These are phyloP conservation scores for Macrochelys suwanniensis DNA, from an alignment of 2,797 vertebrate genomes.

Conservation along the genomic window DNA sequence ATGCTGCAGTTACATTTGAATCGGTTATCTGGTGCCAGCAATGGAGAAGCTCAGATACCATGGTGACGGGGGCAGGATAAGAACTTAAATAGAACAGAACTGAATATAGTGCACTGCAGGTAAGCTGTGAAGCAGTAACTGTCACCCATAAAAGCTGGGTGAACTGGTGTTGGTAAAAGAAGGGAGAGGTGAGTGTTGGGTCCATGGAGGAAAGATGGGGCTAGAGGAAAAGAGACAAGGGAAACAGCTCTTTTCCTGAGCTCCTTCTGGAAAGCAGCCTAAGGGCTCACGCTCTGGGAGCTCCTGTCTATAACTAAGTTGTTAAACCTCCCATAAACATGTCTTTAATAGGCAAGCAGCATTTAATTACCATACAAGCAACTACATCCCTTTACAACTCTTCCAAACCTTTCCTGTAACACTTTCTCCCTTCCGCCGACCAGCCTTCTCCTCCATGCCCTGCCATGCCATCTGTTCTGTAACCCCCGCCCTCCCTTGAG, in stretches of 20 bases:
- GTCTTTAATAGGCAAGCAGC: neutral
- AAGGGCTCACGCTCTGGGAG: neutral
- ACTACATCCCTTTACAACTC: neutral
- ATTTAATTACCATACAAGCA: neutral
- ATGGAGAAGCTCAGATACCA: neutral
- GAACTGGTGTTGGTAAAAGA: neutral
- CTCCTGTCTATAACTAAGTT: neutral
- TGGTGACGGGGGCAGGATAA: neutral
- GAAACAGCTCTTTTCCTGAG: neutral
- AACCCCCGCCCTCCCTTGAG: neutral
- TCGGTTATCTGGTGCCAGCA: neutral
- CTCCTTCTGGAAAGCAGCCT: neutral
- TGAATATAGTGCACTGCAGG: neutral
- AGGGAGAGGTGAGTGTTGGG: neutral
- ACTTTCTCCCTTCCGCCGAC: neutral
- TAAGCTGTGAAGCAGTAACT: slow-evolving; percentile 10
- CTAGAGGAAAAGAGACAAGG: neutral
- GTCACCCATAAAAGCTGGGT: slow-evolving; percentile 7
- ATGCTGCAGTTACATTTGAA: neutral
- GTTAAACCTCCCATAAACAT: neutral
- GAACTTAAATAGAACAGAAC: slow-evolving; percentile 23
- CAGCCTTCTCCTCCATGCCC: neutral
- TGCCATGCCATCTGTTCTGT: neutral
- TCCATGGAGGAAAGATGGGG: neutral
- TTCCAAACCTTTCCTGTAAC: neutral